These are phyloP conservation scores for Chaenodraco wilsoni DNA, from an alignment of 2,797 vertebrate species.

Conservation along the genomic window DNA sequence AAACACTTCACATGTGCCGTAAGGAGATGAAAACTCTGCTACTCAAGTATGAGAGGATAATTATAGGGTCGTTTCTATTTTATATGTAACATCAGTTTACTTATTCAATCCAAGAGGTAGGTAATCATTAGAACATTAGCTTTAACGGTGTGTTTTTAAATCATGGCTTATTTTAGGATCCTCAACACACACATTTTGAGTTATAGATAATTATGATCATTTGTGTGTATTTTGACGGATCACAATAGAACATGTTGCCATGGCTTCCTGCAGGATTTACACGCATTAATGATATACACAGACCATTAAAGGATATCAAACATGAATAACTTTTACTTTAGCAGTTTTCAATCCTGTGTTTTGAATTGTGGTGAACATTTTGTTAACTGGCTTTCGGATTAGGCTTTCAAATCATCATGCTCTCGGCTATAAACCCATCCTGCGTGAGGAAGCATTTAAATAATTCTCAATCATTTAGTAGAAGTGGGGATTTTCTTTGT, in stretches of 20 bases:
- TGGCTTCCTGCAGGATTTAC: slow-evolving; percentile 12
- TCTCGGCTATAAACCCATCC: slow-evolving; percentile 27
- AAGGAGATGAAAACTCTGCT: slow-evolving; percentile 30
- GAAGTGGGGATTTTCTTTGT: background rate
- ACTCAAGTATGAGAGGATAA: slow-evolving; percentile 21
- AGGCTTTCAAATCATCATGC: slow-evolving; percentile 25
- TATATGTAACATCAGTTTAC: slow-evolving; percentile 37
- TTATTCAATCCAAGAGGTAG: slow-evolving; percentile 32
- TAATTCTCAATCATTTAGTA: slow-evolving; percentile 24
- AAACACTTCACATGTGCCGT: slow-evolving; percentile 30
- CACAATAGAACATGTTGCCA: background rate
- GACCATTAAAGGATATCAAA: slow-evolving; percentile 19
- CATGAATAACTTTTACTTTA: slow-evolving; percentile 10
- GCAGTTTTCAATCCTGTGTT: slow-evolving; percentile 12
- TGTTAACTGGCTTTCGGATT: slow-evolving; percentile 15
- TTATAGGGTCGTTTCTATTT: slow-evolving; percentile 41
- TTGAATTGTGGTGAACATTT: slow-evolving; percentile 14
- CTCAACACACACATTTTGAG: background rate
- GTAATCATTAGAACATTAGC: slow-evolving; percentile 19
- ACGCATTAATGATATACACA: background rate
- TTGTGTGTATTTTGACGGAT: slow-evolving; percentile 7
- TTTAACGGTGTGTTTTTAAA: slow-evolving; percentile 7
- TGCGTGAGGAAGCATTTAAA: slow-evolving; percentile 7
- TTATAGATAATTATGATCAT: background rate
- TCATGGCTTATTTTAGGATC: background rate